Base-by-base conservation (phyloP, 1,140 invertebrate genomes). In the Phthorimaea operculella region DNA sequence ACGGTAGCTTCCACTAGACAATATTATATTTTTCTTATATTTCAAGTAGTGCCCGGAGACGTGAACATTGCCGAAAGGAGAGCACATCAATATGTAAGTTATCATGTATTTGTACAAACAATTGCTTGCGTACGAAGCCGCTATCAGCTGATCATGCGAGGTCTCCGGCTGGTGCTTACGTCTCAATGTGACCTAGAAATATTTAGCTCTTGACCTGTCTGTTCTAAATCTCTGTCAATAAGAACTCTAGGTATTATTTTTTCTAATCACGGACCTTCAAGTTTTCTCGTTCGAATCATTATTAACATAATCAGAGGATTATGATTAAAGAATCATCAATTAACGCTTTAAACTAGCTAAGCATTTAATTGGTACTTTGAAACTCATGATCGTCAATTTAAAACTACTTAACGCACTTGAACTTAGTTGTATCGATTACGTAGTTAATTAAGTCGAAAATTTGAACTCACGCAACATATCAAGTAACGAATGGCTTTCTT, bases 1-100 rank as follows among this genome's bases (percentile, higher is more conserved):
- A 57, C 64, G 33, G 58, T 63, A 64, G 56, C 67, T 72, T 74
- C 70, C 64, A 72, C 53, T 53, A 48, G 66, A 69, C 63, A 68
- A 64, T 70, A 73, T 58, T 56, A 39, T 4, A 39, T 9, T 12
- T 39, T 39, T 39, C 3, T 3, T 39, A 39, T 39, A 12, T 39
- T 39, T n/a, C 36, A 9, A 39, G 10, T 4, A 39, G 36, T 39
- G 2, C 10, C 6, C 6, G 21, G 8, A n/a, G n/a, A 39, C 36
- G 2, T 39, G 3, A 10, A 10, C 10, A 39, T n/a, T 39, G 36
- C 10, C 36, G 36, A 28, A 28, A 28, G 21, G 36, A 39, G 36
- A 39, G 36, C n/a, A n/a, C n/a, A 39, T n/a, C 14, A 48, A 34
- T 52, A 68, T 57, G 65, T 63, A 62, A 62, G 63, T 67, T 47